Evolutionary conservation across 2,797 vertebrate genomes (phyloP), one percentile per base, ranked within the genome.

Genomic region (Arrhamphus sclerolepis): DNA sequence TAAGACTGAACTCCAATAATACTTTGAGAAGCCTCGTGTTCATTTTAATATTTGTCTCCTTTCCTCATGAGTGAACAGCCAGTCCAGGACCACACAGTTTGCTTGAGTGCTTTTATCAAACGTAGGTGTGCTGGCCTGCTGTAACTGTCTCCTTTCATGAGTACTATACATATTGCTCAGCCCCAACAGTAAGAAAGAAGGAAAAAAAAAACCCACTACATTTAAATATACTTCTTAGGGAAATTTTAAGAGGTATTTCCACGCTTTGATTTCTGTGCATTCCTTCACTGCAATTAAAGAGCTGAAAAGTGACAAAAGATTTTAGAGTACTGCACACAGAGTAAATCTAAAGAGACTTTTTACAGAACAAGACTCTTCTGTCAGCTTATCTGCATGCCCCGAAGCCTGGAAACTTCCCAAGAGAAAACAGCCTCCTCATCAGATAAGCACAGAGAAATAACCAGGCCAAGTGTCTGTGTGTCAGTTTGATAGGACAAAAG

Each of bases 111-210:
- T 22, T 47, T 73, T 48, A 55, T 70, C 63, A 77, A 76, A 82
- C 64, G 67, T 48, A 80, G 76, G 80, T 68, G 78, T 72, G 82
- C 48, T 71, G 7, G 62, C 64, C 56, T 65, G 62, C 58, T 70
- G 13, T 9, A 29, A 75, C 52, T 2, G 31, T 56, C 59, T 80
- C n/a, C 29, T 62, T 72, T 75, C 54, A 69, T 43, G 67, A 72
- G 17, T 16, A 42, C 26, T 41, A 26, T 62, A 56, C 70, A 26
- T 22, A 57, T 54, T 64, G 59, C 67, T 66, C 65, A 73, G 72
- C 61, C 26, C 21, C 29, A 18, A 68, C 71, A 59, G 59, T 79
- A 26, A 26, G 24, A 26, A 26, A n/a, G n/a, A n/a, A n/a, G n/a
- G 24, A 79, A 83, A 88, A 81, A 41, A 14, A 44, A 38, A 81